Conservation (phyloP, 2,113 vertebrate species). For the Antennarius striatus region DNA sequence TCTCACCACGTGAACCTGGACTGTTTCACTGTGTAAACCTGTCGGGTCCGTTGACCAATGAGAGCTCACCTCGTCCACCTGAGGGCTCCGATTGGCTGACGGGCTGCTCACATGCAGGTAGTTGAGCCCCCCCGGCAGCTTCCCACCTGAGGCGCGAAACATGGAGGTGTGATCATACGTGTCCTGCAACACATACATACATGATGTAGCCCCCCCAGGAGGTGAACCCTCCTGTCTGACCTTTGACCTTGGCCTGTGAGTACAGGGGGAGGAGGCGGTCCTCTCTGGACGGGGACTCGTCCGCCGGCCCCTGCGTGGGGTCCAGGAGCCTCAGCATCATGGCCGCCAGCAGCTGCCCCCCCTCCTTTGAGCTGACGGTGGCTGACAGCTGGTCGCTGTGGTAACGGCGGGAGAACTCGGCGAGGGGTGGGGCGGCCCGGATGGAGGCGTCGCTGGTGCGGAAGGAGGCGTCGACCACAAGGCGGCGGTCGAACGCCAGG, state of each 20-base stretch:
- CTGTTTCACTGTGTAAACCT: no score
- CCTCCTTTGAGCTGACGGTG: slow-evolving; percentile 87
- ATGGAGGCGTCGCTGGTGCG: slow-evolving; percentile 84
- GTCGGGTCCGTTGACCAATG: neutral
- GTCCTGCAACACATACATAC: slow-evolving; percentile 10
- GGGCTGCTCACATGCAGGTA: slow-evolving; percentile 88
- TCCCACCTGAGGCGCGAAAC: slow-evolving; percentile 78
- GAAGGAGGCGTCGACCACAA: slow-evolving; percentile 86
- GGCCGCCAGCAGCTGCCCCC: slow-evolving; percentile 87
- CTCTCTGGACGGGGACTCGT: slow-evolving; percentile 38
- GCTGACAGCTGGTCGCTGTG: slow-evolving; percentile 80
- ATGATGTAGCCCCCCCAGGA: neutral
- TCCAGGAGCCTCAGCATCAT: slow-evolving; percentile 84
- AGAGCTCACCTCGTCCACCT: slow-evolving; percentile 69
- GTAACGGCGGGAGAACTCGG: slow-evolving; percentile 87
- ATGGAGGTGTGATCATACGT: neutral
- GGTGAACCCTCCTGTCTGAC: slow-evolving; percentile 63
- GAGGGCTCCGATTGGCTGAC: slow-evolving; percentile 39
- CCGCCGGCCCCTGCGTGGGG: slow-evolving; percentile 71
- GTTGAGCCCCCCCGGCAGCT: slow-evolving; percentile 86
- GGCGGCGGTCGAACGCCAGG: slow-evolving; percentile 86
- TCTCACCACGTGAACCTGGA: neutral
- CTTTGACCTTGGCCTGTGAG: slow-evolving; percentile 84
- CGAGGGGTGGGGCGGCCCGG: slow-evolving; percentile 88
- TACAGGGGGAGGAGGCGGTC: slow-evolving; percentile 83